Percentiles rank a stretch among this genome's conserved stretches.
Evolutionary conservation across 2,888 invertebrate genomes (phyloP).

Genomic region (Sesia bembeciformis): DNA sequence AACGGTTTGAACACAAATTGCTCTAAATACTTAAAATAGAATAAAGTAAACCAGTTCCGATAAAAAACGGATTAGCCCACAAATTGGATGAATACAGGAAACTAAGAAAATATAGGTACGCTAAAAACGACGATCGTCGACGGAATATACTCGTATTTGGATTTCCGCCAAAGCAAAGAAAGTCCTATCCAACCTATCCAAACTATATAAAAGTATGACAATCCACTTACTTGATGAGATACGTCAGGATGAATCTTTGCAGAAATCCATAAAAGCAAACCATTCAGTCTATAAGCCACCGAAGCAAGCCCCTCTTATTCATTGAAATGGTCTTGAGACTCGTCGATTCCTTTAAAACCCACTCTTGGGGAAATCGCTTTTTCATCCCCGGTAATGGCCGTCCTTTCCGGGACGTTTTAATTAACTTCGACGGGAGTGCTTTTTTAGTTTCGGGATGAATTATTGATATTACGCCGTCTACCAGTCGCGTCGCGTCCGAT

Average conservation of each 20-base stretch:
- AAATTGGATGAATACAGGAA: too few relatives aligned
- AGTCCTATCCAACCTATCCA: neutral
- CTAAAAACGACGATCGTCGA: too few relatives aligned
- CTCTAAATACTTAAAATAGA: too few relatives aligned
- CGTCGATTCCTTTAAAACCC: conserved; percentile 60
- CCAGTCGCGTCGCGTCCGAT: neutral
- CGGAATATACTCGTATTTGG: neutral
- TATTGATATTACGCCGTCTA: conserved; percentile 31
- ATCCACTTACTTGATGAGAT: conserved; percentile 21
- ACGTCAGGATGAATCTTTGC: conserved; percentile 39
- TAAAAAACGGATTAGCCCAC: too few relatives aligned
- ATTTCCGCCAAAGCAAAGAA: neutral
- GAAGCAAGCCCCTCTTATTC: conserved; percentile 28
- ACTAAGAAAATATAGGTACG: too few relatives aligned
- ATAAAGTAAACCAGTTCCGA: too few relatives aligned
- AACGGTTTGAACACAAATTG: too few relatives aligned
- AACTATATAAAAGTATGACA: neutral
- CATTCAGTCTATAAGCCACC: conserved; percentile 45
- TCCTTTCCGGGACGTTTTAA: conserved; percentile 63
- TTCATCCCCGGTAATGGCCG: conserved; percentile 64
- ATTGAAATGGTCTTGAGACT: conserved; percentile 45
- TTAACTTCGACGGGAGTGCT: conserved; percentile 50
- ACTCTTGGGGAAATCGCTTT: conserved; percentile 64
- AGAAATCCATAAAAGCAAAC: conserved; percentile 41
- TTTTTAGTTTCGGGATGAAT: conserved; percentile 55